These are phyloP conservation scores for Hetaerina titia DNA, from an alignment of 2,888 invertebrate genomes.

Conservation along the genomic window DNA sequence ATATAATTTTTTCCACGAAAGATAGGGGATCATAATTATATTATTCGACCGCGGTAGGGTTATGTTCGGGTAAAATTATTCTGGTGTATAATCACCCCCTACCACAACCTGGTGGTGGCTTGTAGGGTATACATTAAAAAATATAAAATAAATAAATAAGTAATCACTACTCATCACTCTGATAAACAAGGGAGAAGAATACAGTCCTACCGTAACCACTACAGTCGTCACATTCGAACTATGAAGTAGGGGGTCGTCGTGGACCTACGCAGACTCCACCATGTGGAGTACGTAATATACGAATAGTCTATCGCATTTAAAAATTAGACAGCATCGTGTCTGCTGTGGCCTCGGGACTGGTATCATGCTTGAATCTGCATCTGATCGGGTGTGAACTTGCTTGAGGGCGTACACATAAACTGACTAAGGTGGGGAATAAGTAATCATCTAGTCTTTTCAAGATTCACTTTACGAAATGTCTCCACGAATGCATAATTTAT, in stretches of 20 bases:
- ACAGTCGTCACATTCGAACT: neutral
- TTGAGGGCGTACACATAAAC: neutral
- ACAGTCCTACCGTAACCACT: neutral
- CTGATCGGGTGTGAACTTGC: neutral
- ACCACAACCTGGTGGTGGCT: too few species aligned
- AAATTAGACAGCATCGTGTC: neutral
- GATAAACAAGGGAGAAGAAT: neutral
- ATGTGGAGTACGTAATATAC: neutral
- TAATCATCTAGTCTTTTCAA: neutral
- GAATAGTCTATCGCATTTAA: neutral
- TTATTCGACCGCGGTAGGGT: too few species aligned
- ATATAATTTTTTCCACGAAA: too few species aligned
- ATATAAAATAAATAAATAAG: too few species aligned
- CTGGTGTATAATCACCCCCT: too few species aligned
- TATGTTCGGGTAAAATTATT: too few species aligned
- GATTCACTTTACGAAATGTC: neutral
- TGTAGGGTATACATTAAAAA: too few species aligned
- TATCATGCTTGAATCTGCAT: neutral
- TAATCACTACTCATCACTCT: too few species aligned
- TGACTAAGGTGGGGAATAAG: neutral
- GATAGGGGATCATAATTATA: too few species aligned
- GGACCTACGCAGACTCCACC: too few species aligned
- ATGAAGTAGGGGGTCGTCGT: neutral
- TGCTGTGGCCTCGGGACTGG: neutral
- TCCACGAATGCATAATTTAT: neutral